phyloP scores from a whole-genome alignment of 2,797 vertebrate species.

The Pelobates cultripes region DNA sequence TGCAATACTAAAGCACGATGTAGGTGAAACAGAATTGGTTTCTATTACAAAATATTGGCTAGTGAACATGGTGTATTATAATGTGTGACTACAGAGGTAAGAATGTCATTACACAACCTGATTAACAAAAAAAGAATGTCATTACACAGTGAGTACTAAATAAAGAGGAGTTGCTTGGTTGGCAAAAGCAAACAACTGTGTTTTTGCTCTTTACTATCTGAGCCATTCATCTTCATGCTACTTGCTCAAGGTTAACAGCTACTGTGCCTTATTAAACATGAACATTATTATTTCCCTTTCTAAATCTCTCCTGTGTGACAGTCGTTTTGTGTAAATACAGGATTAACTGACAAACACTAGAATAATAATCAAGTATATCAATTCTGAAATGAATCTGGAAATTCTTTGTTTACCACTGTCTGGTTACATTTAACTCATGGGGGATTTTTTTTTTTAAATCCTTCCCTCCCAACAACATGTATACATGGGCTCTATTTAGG shows the following conservation, averaged over 20 bases:
- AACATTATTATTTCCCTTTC: constrained; percentile 15
- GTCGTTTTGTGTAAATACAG: not conserved
- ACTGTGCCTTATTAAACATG: constrained; percentile 15
- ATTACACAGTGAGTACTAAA: not conserved
- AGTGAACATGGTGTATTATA: not conserved
- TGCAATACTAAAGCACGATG: no score
- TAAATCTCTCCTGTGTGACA: constrained; percentile 17
- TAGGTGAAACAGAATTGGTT: no score
- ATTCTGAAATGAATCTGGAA: not conserved
- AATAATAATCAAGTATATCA: not conserved
- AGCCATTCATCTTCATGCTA: not conserved
- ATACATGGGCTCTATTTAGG: no score
- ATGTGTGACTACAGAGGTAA: not conserved
- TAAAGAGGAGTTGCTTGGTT: not conserved
- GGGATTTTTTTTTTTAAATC: no score
- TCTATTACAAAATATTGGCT: not conserved
- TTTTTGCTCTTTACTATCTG: constrained; percentile 6
- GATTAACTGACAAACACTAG: not conserved
- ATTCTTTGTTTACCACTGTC: not conserved
- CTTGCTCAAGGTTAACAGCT: constrained; percentile 21
- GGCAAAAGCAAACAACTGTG: constrained; percentile 9
- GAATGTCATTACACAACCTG: not conserved
- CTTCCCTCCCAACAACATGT: no score
- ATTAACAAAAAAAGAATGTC: no score
- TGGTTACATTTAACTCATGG: no score